These are phyloP conservation scores for Laticauda colubrina DNA, from an alignment of 2,113 vertebrate genomes.

Conservation along the genomic window DNA sequence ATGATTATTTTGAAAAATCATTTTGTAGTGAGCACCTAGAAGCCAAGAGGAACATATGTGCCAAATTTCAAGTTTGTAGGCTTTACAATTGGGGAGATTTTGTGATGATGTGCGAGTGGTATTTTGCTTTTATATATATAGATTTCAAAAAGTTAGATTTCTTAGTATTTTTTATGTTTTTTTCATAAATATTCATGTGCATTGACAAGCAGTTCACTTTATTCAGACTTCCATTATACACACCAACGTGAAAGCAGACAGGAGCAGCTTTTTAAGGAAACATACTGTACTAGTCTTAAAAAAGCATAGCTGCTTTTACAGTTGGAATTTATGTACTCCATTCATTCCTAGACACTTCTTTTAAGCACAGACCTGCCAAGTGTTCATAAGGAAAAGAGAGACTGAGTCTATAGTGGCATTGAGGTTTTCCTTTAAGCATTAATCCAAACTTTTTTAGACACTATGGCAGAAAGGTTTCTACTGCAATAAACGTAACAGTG, in stretches of 20 bases:
- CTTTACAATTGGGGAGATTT: too few species aligned
- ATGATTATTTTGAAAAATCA: too few species aligned
- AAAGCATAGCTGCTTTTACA: background rate
- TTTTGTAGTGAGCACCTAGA: too few species aligned
- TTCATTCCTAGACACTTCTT: background rate
- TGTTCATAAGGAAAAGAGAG: background rate
- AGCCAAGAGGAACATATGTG: too few species aligned
- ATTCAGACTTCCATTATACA: background rate
- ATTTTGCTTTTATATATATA: too few species aligned
- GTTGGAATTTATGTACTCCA: background rate
- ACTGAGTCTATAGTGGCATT: background rate
- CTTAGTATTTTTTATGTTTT: background rate
- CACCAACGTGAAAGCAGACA: background rate
- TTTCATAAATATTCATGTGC: background rate
- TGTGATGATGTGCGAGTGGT: too few species aligned
- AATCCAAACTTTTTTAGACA: background rate
- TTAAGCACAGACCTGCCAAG: background rate
- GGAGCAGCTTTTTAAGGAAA: background rate
- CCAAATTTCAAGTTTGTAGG: too few species aligned
- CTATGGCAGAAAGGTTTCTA: background rate
- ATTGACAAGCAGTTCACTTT: background rate
- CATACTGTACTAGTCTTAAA: background rate
- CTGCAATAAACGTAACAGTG: background rate
- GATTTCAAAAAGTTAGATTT: too few species aligned
- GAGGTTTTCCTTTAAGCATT: background rate